These are phyloP conservation scores for Cercopithecus mona DNA, from an alignment of 2,113 vertebrate species.

Conservation along the genomic window DNA sequence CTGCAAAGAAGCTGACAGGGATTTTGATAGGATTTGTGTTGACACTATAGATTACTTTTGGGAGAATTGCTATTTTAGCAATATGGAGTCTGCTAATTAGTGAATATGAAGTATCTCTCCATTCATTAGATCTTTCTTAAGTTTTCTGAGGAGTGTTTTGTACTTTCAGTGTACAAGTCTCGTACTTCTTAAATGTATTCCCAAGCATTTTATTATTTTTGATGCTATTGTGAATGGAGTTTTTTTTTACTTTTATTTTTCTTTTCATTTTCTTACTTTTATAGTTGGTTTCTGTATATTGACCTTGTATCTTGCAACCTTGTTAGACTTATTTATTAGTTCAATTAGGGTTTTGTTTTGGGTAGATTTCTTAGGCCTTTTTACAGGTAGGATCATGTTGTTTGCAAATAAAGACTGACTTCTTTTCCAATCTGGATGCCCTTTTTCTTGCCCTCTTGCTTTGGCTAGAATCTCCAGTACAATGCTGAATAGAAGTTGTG, in stretches of 20 bases:
- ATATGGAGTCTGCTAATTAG: not conserved
- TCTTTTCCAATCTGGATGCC: not conserved
- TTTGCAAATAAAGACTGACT: not conserved
- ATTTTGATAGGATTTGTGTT: not conserved
- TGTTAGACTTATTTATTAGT: not conserved
- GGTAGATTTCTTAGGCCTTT: not conserved
- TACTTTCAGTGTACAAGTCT: not conserved
- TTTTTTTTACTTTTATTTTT: not conserved
- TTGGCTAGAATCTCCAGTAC: not conserved
- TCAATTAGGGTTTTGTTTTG: not conserved
- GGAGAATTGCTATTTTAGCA: conserved; percentile 2
- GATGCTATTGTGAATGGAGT: not conserved
- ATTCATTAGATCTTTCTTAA: not conserved
- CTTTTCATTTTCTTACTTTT: not conserved
- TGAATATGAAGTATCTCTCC: not conserved
- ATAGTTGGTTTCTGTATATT: not conserved
- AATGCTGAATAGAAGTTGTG: not conserved
- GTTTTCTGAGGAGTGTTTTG: conserved; percentile 25
- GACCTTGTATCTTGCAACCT: not conserved
- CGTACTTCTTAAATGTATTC: not conserved
- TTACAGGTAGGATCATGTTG: not conserved
- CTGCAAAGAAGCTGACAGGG: not conserved
- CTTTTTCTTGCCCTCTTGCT: not conserved
- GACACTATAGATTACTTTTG: not conserved
- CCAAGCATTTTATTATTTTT: not conserved